Conservation (phyloP, 1,140 invertebrate species). For the Camponotus floridanus region DNA sequence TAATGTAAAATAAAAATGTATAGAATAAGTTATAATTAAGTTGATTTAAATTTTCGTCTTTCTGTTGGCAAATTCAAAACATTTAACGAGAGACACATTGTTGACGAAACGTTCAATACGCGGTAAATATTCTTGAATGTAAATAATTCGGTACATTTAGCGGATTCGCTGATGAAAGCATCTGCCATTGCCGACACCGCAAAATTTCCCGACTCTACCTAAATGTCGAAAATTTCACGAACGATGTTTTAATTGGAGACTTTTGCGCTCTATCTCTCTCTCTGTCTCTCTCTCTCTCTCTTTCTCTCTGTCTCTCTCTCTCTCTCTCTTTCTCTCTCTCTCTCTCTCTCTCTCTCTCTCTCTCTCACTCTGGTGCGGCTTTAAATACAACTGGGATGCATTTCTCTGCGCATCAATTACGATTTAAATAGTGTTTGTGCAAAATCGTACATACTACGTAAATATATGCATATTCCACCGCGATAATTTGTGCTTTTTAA, state of each 20-base stretch:
- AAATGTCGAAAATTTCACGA: conserved; percentile 75
- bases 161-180: conserved; percentile 59
- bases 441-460: conserved; percentile 60
- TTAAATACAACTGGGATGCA: conserved; percentile 66
- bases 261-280: background rate
- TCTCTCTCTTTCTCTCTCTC: no score
- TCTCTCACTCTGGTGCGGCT: conserved; percentile 27
- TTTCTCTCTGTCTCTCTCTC: no score
- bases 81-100: conserved; percentile 13
- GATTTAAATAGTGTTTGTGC: conserved; percentile 70
- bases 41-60: background rate
- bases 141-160: conserved; percentile 70
- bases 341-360: no score
- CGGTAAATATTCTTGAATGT: conserved; percentile 69
- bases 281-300: no score
- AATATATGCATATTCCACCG: conserved; percentile 24
- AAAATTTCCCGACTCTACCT: conserved; percentile 71
- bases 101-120: conserved; percentile 51
- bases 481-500: conserved; percentile 67
- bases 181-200: conserved; percentile 58
- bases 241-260: conserved; percentile 77
- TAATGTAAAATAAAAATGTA: background rate
- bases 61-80: background rate
- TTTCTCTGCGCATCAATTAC: conserved; percentile 73
- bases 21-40: background rate